Evolutionary conservation across 2,797 vertebrate genomes (phyloP), one percentile per base, ranked within the genome.

Genomic region (Mallotus villosus): DNA sequence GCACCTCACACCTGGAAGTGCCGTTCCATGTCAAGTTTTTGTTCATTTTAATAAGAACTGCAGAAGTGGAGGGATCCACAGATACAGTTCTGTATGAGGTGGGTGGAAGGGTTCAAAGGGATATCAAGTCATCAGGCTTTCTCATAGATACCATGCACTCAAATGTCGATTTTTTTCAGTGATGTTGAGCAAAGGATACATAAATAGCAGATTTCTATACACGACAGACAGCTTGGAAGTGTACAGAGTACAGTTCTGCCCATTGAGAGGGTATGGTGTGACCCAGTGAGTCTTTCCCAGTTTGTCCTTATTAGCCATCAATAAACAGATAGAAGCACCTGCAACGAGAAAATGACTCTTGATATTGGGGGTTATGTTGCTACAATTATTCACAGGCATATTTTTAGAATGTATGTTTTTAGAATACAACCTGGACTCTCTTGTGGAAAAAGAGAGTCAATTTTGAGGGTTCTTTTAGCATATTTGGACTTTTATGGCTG

Each of bases 401-500:
- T 63, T 70, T 68, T 78, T 74, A 63, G 72, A 72, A 51, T 67
- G 24, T n/a, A 49, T 14, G 78, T 74, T 67, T 67, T 67, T 53
- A 67, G 41, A 24, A 51, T 49, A 66, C 41, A 67, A 51, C 46
- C 65, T 66, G 49, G 46, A 53, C 16, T 67, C 22, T 46, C 41
- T 5, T 14, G 19, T 29, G 27, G 27, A 29, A 55, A 27, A 67
- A n/a, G 25, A 1, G 25, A 1, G 19, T 53, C 12, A 16, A n/a
- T 68, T 59, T 58, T 58, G 6, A 68, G 1, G 41, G 41, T 67
- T 67, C 29, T 58, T 68, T 59, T 58, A 68, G 53, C 14, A 2
- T 78, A 71, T 82, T 83, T 86, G 74, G 81, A 74, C 71, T 70
- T 11, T 78, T 77, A 66, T 81, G 81, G 74, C 76, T 78, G 24